Base-by-base conservation (phyloP, 1,140 invertebrate genomes). In the Magallana angulata region DNA sequence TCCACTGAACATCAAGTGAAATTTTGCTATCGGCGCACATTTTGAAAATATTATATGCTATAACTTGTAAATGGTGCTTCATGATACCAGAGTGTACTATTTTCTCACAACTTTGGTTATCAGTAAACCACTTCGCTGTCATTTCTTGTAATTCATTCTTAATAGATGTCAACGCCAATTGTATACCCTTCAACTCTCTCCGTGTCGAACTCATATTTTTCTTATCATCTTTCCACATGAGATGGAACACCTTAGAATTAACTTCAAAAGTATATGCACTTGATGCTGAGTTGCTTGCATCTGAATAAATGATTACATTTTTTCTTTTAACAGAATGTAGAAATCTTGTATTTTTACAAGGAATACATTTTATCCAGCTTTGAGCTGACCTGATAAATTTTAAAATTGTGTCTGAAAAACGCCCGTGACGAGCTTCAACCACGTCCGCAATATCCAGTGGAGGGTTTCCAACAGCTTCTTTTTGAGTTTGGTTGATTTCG, bases 201-300 rank as follows among this genome's bases (percentile, higher is more conserved):
- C 82, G 48, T 87, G 82, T 71, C 57, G 0, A 18, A 84, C 57
- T 57, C 24, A 24, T 24, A 24, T 84, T 80, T 30, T 84, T 18
- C 30, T 57, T 5, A 24, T 8, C n/a, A 36, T 18, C n/a, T 14
- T 82, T 56, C 59, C 84, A 87, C 83, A 58, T 14, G 16, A 9
- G 5, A 64, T 30, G 6, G 24, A 84, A 84, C 18, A 87, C 11
- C n/a, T 84, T 36, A 8, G 82, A 60, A 81, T 56, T 76, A 76
- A 84, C 83, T 7, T 56, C 18, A 1, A 57, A 1, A 0, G 62
- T 76, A 7, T 36, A 57, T 64, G 62, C 71, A 16, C 80, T 80
- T 1, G 30, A 64, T 30, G 84, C 86, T 36, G 12, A 76, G 36
- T 57, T 59, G 62, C 68, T 80, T 58, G 64, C 83, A 80, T 76